Base-by-base conservation (phyloP, 1,140 invertebrate genomes). In the Drosophila tristis region DNA sequence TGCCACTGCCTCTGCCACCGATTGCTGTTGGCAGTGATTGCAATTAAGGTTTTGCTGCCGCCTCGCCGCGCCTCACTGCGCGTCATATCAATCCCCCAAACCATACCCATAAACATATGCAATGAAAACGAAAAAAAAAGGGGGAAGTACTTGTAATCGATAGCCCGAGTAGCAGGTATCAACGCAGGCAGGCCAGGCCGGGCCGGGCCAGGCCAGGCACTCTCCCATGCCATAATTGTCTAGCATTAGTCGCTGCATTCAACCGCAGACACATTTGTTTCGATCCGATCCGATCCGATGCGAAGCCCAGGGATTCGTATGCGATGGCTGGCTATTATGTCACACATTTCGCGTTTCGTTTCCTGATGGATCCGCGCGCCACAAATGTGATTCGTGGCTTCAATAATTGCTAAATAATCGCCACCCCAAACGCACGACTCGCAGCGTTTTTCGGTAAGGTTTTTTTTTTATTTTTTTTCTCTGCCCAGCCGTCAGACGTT, bases 201-300 rank as follows among this genome's bases (percentile, higher is more conserved):
- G 23, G 23, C 23, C 23, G 13, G 35, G 4, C 35, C 26, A 5
- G 35, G 35, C 8, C 62, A 50, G 45, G 49, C 68, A 73, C 78
- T 60, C 82, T 54, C 67, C 58, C 57, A 73, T 66, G 62, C 64
- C 75, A 71, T 86, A 86, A 86, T 86, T 81, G 78, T 81, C 58
- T 78, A 66, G 82, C 65, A 86, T 86, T 86, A 81, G 78, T 50
- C 39, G 74, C 70, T 87, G 74, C 78, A 81, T 74, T 87, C 81
- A 86, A 87, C 81, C 81, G 81, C 82, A 86, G 78, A 78, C 64
- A 67, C 49, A 70, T 70, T 70, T 64, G 68, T 59, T 58, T 78
- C 60, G 79, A 81, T 81, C 42, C n/a, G 49, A 20, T 11, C 4
- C 35, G 29, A 51, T 6, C 29, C 6, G 4, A 16, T 31, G 16